Evolutionary conservation across 2,113 vertebrate genomes (phyloP).

Genomic region (Myiagra hebetior): DNA sequence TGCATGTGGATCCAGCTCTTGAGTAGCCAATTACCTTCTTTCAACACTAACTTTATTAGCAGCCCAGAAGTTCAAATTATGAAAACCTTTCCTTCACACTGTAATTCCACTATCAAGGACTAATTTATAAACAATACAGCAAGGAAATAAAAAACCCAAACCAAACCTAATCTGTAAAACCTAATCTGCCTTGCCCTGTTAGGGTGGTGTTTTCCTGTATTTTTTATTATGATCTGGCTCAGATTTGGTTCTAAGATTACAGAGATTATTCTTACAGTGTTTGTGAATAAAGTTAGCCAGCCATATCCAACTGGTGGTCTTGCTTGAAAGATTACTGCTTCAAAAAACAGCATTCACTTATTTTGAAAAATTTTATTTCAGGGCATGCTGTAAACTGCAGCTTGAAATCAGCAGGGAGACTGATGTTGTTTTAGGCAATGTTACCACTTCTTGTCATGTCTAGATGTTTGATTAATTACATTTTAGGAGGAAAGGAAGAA

Average conservation of each 20-base stretch:
- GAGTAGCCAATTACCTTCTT: background rate
- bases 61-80: background rate
- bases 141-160: background rate
- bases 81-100: background rate
- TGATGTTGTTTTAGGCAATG: conserved; percentile 40
- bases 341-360: background rate
- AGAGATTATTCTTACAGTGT: background rate
- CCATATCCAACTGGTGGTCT: background rate
- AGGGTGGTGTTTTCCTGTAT: background rate
- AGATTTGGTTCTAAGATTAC: background rate
- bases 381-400: background rate
- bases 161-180: background rate
- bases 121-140: background rate
- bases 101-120: background rate
- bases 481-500: background rate
- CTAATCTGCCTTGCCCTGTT: background rate
- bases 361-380: background rate
- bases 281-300: background rate
- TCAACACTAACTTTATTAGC: background rate
- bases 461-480: background rate
- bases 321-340: background rate
- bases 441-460: background rate
- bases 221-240: background rate
- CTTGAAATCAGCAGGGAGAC: background rate
- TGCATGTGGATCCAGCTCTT: background rate